phyloP scores from a whole-genome alignment of 2,888 invertebrate genomes.

The Trichogramma dendrolimi region DNA sequence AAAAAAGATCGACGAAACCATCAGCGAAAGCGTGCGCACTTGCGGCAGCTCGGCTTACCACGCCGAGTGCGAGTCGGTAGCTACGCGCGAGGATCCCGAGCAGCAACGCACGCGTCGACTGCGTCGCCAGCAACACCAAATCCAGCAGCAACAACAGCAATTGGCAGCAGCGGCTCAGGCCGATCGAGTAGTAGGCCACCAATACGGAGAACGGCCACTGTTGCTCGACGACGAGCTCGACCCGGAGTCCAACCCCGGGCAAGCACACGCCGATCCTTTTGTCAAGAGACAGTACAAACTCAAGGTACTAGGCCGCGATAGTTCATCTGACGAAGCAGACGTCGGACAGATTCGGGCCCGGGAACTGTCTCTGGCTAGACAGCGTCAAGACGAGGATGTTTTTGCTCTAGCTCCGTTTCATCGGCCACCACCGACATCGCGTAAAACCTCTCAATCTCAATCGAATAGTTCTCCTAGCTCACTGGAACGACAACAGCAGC shows the following conservation, averaged over 20 bases:
- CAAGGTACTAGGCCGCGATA: slow-evolving; percentile 55
- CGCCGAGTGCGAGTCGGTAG: slow-evolving; percentile 69
- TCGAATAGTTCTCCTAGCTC: background rate
- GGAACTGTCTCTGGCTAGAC: slow-evolving; percentile 20
- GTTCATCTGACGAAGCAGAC: slow-evolving; percentile 38
- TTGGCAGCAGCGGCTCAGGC: slow-evolving; percentile 33
- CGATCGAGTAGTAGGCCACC: slow-evolving; percentile 64
- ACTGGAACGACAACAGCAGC: background rate
- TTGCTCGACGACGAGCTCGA: slow-evolving; percentile 75
- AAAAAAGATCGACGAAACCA: slow-evolving; percentile 54
- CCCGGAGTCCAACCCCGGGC: slow-evolving; percentile 52
- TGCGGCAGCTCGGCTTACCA: slow-evolving; percentile 69
- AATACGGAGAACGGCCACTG: slow-evolving; percentile 71
- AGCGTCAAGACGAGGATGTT: slow-evolving; percentile 56
- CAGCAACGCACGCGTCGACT: slow-evolving; percentile 54
- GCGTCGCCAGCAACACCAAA: slow-evolving; percentile 43
- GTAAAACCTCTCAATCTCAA: no score
- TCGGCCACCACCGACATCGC: slow-evolving; percentile 27
- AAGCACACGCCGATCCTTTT: slow-evolving; percentile 56
- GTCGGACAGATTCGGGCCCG: slow-evolving; percentile 31
- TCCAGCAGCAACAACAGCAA: slow-evolving; percentile 46
- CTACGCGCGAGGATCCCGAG: slow-evolving; percentile 61
- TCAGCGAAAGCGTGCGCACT: slow-evolving; percentile 63
- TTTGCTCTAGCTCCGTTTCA: slow-evolving; percentile 69
- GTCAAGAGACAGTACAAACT: slow-evolving; percentile 72